A percentile compares a stretch with the other conserved stretches of the same genome.
Evolutionary conservation across 2,888 invertebrate genomes (phyloP).

Genomic region (Sesia bembeciformis): DNA sequence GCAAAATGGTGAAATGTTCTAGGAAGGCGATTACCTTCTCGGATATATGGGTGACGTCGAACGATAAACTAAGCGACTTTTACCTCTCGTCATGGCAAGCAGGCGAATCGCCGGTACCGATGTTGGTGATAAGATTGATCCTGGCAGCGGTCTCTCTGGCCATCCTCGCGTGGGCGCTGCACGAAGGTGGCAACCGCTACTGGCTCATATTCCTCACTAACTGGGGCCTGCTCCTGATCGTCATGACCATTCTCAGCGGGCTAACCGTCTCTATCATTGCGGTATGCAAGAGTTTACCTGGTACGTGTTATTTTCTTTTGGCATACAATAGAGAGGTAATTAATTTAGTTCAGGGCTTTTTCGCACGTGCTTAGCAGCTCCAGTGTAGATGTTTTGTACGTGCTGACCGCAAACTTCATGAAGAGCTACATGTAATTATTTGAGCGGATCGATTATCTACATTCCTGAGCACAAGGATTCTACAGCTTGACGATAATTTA

Average conservation of each 20-base stretch:
- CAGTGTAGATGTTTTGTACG: too few species aligned
- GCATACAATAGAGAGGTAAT: too few species aligned
- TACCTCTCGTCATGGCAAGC: constrained; percentile 60
- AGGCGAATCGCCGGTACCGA: constrained; percentile 47
- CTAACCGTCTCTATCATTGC: constrained; percentile 36
- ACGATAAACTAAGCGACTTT: constrained; percentile 52
- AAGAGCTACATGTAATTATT: too few species aligned
- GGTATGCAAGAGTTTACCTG: constrained; percentile 24
- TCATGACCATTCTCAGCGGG: constrained; percentile 31
- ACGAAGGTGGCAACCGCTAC: constrained; percentile 22
- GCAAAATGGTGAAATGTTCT: constrained; percentile 58
- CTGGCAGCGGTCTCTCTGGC: constrained; percentile 28
- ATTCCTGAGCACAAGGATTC: too few species aligned
- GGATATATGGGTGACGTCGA: constrained; percentile 50
- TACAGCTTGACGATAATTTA: too few species aligned
- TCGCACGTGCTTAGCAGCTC: too few species aligned
- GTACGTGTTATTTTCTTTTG: constrained; percentile 22
- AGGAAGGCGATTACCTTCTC: constrained; percentile 39
- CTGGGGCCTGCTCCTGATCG: constrained; percentile 52
- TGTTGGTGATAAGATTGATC: constrained; percentile 41
- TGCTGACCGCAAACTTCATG: too few species aligned
- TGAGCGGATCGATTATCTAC: too few species aligned
- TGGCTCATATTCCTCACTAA: constrained; percentile 61
- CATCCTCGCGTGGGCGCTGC: constrained; percentile 45
- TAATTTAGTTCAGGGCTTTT: too few species aligned